These are phyloP conservation scores for Bruchidius siliquastri DNA, from an alignment of 2,888 invertebrate genomes.

Conservation along the genomic window DNA sequence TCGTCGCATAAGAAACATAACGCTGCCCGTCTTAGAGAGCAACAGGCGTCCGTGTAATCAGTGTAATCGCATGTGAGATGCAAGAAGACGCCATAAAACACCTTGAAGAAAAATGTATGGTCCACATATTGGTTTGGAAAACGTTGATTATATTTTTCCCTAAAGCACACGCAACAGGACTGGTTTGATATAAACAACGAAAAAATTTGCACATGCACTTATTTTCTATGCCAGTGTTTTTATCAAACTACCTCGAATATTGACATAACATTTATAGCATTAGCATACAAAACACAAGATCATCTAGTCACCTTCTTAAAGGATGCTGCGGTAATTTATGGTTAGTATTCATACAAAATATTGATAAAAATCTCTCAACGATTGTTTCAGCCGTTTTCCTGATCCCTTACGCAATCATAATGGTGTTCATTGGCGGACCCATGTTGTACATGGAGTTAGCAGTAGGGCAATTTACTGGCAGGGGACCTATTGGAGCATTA, in stretches of 20 bases:
- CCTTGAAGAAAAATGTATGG: no score
- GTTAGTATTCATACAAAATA: background rate
- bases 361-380: background rate
- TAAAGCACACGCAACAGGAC: no score
- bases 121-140: no score
- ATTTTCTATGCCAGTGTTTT: background rate
- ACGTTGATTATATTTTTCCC: no score
- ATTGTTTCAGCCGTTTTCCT: constrained; percentile 80
- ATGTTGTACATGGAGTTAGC: constrained; percentile 92
- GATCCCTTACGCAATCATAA: constrained; percentile 89
- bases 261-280: background rate
- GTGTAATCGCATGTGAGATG: no score
- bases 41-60: no score
- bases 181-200: no score
- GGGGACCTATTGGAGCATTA: constrained; percentile 87
- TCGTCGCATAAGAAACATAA: no score
- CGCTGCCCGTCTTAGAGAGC: no score
- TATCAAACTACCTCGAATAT: background rate
- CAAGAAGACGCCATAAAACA: no score
- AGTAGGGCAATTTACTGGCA: constrained; percentile 86
- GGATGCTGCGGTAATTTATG: background rate
- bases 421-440: constrained; percentile 86
- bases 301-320: background rate
- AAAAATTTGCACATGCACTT: background rate
- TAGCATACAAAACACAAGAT: background rate